phyloP scores from a whole-genome alignment of 1,140 invertebrate genomes.

The Paramacrobiotus metropolitanus region DNA sequence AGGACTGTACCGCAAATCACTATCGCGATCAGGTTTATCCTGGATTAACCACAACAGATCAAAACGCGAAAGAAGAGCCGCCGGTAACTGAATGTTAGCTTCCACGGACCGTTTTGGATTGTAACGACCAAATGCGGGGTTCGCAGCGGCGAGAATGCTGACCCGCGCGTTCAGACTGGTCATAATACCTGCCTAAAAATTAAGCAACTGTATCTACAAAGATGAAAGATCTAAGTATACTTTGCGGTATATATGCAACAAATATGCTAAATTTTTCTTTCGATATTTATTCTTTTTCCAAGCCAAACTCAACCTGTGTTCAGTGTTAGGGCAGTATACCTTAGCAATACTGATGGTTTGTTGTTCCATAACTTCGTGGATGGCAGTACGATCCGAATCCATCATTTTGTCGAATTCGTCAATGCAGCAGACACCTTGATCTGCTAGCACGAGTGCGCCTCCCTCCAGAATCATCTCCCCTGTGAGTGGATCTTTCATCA shows the following conservation, averaged over 20 bases:
- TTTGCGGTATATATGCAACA: too few species aligned
- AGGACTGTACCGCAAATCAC: constrained; percentile 64
- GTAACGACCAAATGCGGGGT: constrained; percentile 92
- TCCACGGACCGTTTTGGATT: constrained; percentile 82
- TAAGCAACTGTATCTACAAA: too few species aligned
- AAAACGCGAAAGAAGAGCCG: constrained; percentile 89
- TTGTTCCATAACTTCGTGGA: constrained; percentile 99
- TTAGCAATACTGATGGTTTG: constrained; percentile 99
- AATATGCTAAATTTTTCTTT: too few species aligned
- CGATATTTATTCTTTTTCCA: too few species aligned
- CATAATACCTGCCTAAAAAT: constrained; percentile 70
- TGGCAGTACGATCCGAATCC: constrained; percentile 76
- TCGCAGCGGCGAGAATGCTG: constrained; percentile 91
- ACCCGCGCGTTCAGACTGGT: constrained; percentile 86
- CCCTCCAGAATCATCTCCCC: constrained; percentile 93
- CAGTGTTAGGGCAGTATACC: too few species aligned
- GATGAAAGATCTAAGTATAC: too few species aligned
- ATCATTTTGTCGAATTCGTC: constrained; percentile 99
- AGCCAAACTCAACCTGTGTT: too few species aligned
- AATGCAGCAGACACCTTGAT: constrained; percentile 92
- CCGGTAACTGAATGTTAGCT: constrained; percentile 91
- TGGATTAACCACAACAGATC: constrained; percentile 93
- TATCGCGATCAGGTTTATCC: constrained; percentile 72
- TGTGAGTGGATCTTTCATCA: constrained; percentile 89
- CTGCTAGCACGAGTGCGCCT: constrained; percentile 88